A percentile compares a stretch with the other conserved stretches of the same genome.
phyloP scores from a whole-genome alignment of 2,888 invertebrate species.

The Erpobdella octoculata region DNA sequence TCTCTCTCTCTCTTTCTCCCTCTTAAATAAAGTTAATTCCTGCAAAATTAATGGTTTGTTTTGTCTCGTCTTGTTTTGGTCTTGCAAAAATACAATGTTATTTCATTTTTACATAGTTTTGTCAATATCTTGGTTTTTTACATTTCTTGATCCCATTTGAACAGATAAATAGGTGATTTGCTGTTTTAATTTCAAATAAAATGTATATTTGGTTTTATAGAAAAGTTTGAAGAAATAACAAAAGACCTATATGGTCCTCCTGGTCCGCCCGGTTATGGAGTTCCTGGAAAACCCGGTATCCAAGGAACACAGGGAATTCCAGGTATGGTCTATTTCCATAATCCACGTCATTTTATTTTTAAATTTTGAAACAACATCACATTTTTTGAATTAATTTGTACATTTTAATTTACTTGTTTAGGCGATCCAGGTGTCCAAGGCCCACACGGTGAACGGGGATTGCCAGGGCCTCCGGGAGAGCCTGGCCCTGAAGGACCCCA shows the following conservation, averaged over 20 bases:
- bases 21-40: too few relatives aligned
- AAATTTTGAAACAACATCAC: neutral
- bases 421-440: constrained; percentile 30
- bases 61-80: too few relatives aligned
- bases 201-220: too few relatives aligned
- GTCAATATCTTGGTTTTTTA: too few relatives aligned
- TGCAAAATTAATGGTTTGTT: too few relatives aligned
- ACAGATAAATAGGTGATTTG: too few relatives aligned
- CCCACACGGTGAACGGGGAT: constrained; percentile 24
- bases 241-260: constrained; percentile 30
- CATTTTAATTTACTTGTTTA: neutral
- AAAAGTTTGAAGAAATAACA: constrained; percentile 31
- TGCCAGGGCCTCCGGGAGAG: constrained; percentile 17
- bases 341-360: neutral
- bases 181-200: too few relatives aligned
- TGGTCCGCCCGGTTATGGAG: constrained; percentile 28
- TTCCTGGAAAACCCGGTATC: constrained; percentile 28
- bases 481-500: constrained; percentile 13
- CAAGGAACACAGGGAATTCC: constrained; percentile 32
- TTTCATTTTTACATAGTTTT: too few relatives aligned
- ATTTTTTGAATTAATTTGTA: constrained; percentile 2
- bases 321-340: constrained; percentile 25
- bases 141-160: too few relatives aligned
- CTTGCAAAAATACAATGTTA: too few relatives aligned
- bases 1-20: too few relatives aligned